phyloP scores from a whole-genome alignment of 2,113 vertebrate species.

The Siphamia tubifer region DNA sequence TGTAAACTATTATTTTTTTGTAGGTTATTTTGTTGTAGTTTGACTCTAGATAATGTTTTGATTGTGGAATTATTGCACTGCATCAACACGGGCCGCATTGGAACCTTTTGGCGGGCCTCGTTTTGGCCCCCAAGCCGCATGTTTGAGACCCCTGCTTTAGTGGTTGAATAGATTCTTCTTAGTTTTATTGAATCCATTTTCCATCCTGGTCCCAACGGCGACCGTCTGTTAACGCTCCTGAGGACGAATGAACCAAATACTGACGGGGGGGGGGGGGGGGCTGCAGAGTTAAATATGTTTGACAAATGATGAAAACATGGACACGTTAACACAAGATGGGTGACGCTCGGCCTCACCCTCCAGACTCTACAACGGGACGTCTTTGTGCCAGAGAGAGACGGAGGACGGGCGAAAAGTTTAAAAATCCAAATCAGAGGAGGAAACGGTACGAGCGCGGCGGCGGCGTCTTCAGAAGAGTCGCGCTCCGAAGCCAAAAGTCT shows the following conservation, averaged over 20 bases:
- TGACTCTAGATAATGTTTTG: no score
- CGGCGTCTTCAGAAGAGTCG: slow-evolving; percentile 82
- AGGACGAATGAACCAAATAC: slow-evolving; percentile 36
- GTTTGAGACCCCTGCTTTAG: no score
- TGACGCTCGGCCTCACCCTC: not conserved
- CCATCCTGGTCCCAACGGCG: slow-evolving; percentile 28
- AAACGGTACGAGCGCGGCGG: not conserved
- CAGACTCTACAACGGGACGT: not conserved
- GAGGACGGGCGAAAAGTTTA: not conserved
- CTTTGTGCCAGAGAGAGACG: slow-evolving; percentile 9
- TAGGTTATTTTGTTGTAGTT: no score
- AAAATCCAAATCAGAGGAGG: slow-evolving; percentile 1
- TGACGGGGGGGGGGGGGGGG: not conserved
- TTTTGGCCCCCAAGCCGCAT: no score
- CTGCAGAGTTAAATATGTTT: slow-evolving; percentile 42
- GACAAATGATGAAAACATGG: slow-evolving; percentile 56
- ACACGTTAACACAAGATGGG: slow-evolving; percentile 32
- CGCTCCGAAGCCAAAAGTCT: slow-evolving; percentile 95
- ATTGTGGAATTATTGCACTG: no score
- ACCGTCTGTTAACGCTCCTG: slow-evolving; percentile 19
- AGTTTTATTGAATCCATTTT: slow-evolving; percentile 1
- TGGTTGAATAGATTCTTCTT: slow-evolving; percentile 27
- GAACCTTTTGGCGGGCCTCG: no score
- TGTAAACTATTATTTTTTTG: no score
- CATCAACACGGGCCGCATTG: no score